A percentile compares a stretch with the other conserved stretches of the same genome.
Evolutionary conservation across 1,140 invertebrate species (phyloP).

Genomic region (Asbolus verrucosus): DNA sequence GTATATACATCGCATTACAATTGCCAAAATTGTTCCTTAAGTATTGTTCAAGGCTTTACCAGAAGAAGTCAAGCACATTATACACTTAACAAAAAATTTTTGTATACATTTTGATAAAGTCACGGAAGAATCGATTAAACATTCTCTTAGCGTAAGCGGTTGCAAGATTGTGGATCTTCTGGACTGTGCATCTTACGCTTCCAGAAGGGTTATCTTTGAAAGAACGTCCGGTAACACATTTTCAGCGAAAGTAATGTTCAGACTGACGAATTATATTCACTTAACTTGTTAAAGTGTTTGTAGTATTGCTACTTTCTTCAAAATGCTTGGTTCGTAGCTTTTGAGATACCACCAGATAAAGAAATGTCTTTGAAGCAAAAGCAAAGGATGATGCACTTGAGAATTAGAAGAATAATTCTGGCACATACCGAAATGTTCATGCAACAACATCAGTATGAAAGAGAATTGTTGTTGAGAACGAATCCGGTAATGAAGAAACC

Average conservation of each 20-base stretch:
- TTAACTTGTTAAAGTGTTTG: conserved; percentile 29
- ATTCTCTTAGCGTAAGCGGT: conserved; percentile 49
- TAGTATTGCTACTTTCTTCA: conserved; percentile 56
- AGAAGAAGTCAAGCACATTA: conserved; percentile 54
- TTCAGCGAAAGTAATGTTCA: conserved; percentile 37
- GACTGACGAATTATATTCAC: not conserved
- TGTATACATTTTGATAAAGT: conserved; percentile 59
- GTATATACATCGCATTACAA: conserved; percentile 44
- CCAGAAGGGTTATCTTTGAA: conserved; percentile 47
- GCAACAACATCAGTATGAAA: conserved; percentile 55
- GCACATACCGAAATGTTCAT: conserved; percentile 59
- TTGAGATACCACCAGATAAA: conserved; percentile 48
- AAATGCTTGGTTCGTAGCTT: conserved; percentile 57
- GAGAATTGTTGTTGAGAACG: conserved; percentile 51
- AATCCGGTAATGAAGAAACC: conserved; percentile 39
- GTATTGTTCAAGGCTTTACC: conserved; percentile 49
- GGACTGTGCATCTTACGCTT: conserved; percentile 53
- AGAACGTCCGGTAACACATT: conserved; percentile 26
- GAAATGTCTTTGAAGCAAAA: conserved; percentile 52
- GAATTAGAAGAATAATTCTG: conserved; percentile 56
- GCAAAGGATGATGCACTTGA: conserved; percentile 59
- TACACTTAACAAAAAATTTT: conserved; percentile 57
- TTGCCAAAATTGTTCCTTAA: not conserved
- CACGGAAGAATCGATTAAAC: conserved; percentile 52
- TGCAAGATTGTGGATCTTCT: conserved; percentile 60